These are phyloP conservation scores for Cosmia pyralina DNA, from an alignment of 2,888 invertebrate species.

Conservation along the genomic window DNA sequence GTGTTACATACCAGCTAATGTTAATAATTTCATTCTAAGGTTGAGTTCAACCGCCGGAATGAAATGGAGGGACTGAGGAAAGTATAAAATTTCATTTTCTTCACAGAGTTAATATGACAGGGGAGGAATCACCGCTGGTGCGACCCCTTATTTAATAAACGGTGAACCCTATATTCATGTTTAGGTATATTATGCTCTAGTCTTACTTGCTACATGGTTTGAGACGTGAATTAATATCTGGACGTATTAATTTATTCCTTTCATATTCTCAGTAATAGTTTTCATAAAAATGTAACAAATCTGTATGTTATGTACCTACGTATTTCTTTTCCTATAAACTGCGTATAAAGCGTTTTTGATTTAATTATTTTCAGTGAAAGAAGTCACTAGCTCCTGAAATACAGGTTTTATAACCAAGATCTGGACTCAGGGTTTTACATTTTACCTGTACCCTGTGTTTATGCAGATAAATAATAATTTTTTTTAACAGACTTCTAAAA, in stretches of 20 bases:
- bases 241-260: background rate
- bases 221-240: background rate
- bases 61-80: conserved; percentile 39
- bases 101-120: conserved; percentile 70
- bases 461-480: background rate
- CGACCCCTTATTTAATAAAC: conserved; percentile 62
- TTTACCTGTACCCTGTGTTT: background rate
- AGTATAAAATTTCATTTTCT: conserved; percentile 72
- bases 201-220: conserved; percentile 15
- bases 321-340: too few species aligned
- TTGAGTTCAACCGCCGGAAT: conserved; percentile 41
- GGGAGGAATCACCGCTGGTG: conserved; percentile 64
- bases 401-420: background rate
- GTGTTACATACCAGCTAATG: conserved; percentile 25
- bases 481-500: too few species aligned
- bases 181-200: conserved; percentile 32
- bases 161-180: conserved; percentile 45
- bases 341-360: background rate
- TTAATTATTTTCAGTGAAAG: background rate
- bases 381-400: background rate
- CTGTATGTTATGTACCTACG: background rate
- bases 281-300: background rate
- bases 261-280: background rate
- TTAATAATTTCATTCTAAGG: conserved; percentile 42
- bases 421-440: background rate